Evolutionary conservation across 2,888 invertebrate species (phyloP).

Genomic region (Cryptocheilus praepositus): DNA sequence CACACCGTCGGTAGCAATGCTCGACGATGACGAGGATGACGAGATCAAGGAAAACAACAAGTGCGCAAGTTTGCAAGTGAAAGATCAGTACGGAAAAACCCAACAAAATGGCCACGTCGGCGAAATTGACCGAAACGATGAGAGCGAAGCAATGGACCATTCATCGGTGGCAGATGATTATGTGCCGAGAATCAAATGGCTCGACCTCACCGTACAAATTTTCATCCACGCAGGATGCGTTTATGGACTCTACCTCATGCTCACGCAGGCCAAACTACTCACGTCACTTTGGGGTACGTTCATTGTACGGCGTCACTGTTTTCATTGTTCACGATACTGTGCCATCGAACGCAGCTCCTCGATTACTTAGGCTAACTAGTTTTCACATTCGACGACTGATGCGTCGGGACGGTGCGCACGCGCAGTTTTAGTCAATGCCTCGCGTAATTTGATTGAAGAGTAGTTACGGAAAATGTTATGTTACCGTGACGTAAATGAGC

Average conservation of each 20-base stretch:
- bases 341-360: too few relatives aligned
- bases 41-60: too few relatives aligned
- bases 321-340: too few relatives aligned
- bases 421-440: too few relatives aligned
- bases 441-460: not conserved
- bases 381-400: too few relatives aligned
- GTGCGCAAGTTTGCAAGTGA: not conserved
- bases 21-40: not conserved
- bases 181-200: slow-evolving; percentile 82
- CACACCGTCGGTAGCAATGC: slow-evolving; percentile 15
- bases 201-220: slow-evolving; percentile 82
- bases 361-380: too few relatives aligned
- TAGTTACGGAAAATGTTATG: too few relatives aligned
- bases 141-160: slow-evolving; percentile 27
- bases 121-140: slow-evolving; percentile 8
- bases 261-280: slow-evolving; percentile 79
- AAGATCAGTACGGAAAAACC: slow-evolving; percentile 7
- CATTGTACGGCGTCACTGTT: too few relatives aligned
- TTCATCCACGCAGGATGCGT: slow-evolving; percentile 83
- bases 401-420: too few relatives aligned
- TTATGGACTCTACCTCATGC: slow-evolving; percentile 82
- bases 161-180: slow-evolving; percentile 70
- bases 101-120: too few relatives aligned
- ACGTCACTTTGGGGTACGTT: slow-evolving; percentile 86
- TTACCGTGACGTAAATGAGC: too few relatives aligned